Evolutionary conservation across 2,113 vertebrate genomes (phyloP), one percentile per base, ranked within the genome.

Genomic region (Lathamus discolor): DNA sequence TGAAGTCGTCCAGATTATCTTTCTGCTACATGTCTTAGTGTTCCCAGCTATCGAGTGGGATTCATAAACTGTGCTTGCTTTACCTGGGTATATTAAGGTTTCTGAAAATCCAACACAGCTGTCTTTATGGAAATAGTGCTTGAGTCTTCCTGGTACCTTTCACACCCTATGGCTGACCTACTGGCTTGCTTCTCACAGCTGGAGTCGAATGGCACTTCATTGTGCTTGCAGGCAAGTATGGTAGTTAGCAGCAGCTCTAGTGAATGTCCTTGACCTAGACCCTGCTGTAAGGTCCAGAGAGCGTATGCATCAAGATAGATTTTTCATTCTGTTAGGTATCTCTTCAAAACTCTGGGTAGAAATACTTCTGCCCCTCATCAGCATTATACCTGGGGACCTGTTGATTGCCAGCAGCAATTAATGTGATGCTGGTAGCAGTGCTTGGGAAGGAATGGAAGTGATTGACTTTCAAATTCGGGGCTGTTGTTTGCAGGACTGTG

Each of bases 401-500:
- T 82, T 95, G 85, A 52, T 75, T 74, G 76, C 73, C 73, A 73
- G 52, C 48, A 90, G 66, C 83, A 75, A 69, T 94, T 93, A 95
- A 57, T 91, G 80, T 57, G 39, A 0, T 66, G 49, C 55, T 78
- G 69, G 24, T 75, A 81, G 88, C 49, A 63, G 66, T 49, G 44
- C 52, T 75, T 54, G 62, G 66, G 48, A 92, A 76, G 83, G 57
- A 75, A n/a, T 73, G 69, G 44, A 96, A 88, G 57, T 76, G 62
- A 84, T 79, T 93, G 77, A 81, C 88, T 96, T 93, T 84, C 52
- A 92, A 68, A 89, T 94, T 93, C 90, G 62, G 44, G 43, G 12
- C 68, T 86, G 84, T 69, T 92, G 85, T 86, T 96, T 61, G 73
- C 69, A 86, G 80, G 62, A 64, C 31, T 20, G n/a, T 62, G 81